Conservation (phyloP, 2,113 vertebrate genomes). For the Tautogolabrus adspersus region DNA sequence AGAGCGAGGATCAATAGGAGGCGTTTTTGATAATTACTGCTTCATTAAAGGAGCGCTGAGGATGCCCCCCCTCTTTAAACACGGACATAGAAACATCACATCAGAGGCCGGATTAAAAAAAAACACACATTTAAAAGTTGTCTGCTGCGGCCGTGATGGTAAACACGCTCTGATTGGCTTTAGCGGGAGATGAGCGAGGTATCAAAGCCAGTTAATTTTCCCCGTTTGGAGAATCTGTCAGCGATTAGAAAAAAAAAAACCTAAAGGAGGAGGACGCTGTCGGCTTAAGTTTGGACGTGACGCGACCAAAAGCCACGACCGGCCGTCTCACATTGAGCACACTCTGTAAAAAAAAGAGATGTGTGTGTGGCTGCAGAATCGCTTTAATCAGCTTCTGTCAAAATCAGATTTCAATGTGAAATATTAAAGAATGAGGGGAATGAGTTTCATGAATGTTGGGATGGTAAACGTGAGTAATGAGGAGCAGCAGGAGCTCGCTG, state of each 20-base stretch:
- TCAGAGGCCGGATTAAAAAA: slow-evolving; percentile 46
- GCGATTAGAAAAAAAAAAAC: slow-evolving; percentile 53
- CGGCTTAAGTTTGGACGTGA: slow-evolving; percentile 71
- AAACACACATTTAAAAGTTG: slow-evolving; percentile 38
- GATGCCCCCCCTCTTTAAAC: slow-evolving; percentile 12
- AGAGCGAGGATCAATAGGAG: slow-evolving; percentile 44
- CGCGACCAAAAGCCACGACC: slow-evolving; percentile 60
- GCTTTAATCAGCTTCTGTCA: slow-evolving; percentile 60
- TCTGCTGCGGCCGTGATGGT: slow-evolving; percentile 40
- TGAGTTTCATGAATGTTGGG: not conserved
- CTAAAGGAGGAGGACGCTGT: slow-evolving; percentile 47
- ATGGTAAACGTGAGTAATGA: slow-evolving; percentile 65
- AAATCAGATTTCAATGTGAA: slow-evolving; percentile 20
- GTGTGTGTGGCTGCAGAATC: slow-evolving; percentile 56
- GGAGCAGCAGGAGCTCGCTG: slow-evolving; percentile 47
- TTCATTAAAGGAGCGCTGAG: slow-evolving; percentile 65
- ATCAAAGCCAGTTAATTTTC: slow-evolving; percentile 80
- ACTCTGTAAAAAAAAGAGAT: slow-evolving; percentile 38
- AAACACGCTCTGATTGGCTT: slow-evolving; percentile 77
- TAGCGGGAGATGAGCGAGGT: slow-evolving; percentile 62
- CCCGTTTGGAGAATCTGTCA: slow-evolving; percentile 65
- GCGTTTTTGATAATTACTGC: slow-evolving; percentile 58
- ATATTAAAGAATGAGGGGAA: slow-evolving; percentile 46
- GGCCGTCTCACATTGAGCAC: slow-evolving; percentile 32
- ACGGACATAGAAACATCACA: slow-evolving; percentile 25